A percentile compares a stretch with the other conserved stretches of the same genome.
Conservation (phyloP, 2,888 invertebrate genomes). For the Carpatolechia fugitivella region DNA sequence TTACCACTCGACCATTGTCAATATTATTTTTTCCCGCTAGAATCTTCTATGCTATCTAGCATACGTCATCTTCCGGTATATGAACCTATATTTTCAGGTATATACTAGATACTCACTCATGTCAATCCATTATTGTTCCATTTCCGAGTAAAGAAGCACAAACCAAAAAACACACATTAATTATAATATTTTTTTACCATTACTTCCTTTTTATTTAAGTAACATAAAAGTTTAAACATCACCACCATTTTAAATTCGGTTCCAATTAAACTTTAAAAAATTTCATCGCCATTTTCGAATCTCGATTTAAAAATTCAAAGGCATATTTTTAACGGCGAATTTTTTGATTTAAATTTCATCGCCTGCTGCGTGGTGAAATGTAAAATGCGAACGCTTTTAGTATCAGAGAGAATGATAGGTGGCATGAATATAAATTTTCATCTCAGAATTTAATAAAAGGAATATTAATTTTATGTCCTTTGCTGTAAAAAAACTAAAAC, state of each 20-base stretch:
- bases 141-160: too few species aligned
- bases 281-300: background rate
- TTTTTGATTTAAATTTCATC: conserved; percentile 1
- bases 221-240: background rate
- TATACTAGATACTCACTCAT: too few species aligned
- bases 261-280: background rate
- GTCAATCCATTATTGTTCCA: too few species aligned
- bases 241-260: background rate
- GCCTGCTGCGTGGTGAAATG: background rate
- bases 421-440: background rate
- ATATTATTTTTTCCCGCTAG: too few species aligned
- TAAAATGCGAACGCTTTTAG: background rate
- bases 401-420: background rate
- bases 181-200: too few species aligned
- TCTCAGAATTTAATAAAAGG: background rate
- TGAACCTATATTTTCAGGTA: too few species aligned
- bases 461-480: background rate
- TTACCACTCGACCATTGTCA: too few species aligned
- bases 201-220: too few species aligned
- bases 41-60: too few species aligned
- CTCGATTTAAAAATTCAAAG: background rate
- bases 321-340: background rate
- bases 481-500: background rate
- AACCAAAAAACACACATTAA: too few species aligned
- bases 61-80: too few species aligned